Percentiles rank a stretch among this genome's conserved stretches.
These are phyloP conservation scores for Drosophila cognata DNA, from an alignment of 2,888 invertebrate genomes.

Conservation along the genomic window DNA sequence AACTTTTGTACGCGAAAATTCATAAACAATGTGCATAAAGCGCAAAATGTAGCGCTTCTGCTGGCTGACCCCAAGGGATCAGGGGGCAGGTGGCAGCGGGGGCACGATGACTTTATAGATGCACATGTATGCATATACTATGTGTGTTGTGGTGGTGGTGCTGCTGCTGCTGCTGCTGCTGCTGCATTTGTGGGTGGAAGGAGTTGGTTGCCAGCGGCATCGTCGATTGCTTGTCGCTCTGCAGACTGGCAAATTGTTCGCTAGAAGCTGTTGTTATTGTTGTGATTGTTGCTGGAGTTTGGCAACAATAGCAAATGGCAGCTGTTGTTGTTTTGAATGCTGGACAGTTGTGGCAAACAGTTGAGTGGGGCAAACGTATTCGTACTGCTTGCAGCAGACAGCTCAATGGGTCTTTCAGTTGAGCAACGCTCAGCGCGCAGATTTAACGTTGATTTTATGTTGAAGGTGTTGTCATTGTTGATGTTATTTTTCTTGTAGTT, in stretches of 20 bases:
- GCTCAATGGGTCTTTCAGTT: conserved; percentile 32
- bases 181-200: neutral
- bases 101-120: conserved; percentile 12
- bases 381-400: neutral
- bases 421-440: conserved; percentile 35
- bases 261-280: conserved; percentile 32
- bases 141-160: conserved; percentile 4
- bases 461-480: conserved; percentile 53
- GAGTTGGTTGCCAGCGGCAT: conserved; percentile 20
- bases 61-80: conserved; percentile 48
- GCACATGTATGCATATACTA: conserved; percentile 7
- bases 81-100: neutral
- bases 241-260: conserved; percentile 68
- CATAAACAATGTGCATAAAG: conserved; percentile 79
- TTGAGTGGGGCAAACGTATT: neutral
- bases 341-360: conserved; percentile 16
- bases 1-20: conserved; percentile 79
- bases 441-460: conserved; percentile 48
- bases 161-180: neutral
- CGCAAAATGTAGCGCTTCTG: conserved; percentile 78
- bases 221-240: conserved; percentile 56
- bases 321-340: conserved; percentile 39
- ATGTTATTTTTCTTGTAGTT: conserved; percentile 25
- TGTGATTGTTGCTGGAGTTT: conserved; percentile 41
- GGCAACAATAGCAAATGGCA: conserved; percentile 52